Evolutionary conservation across 2,113 vertebrate genomes (phyloP).

Genomic region (Engystomops pustulosus): DNA sequence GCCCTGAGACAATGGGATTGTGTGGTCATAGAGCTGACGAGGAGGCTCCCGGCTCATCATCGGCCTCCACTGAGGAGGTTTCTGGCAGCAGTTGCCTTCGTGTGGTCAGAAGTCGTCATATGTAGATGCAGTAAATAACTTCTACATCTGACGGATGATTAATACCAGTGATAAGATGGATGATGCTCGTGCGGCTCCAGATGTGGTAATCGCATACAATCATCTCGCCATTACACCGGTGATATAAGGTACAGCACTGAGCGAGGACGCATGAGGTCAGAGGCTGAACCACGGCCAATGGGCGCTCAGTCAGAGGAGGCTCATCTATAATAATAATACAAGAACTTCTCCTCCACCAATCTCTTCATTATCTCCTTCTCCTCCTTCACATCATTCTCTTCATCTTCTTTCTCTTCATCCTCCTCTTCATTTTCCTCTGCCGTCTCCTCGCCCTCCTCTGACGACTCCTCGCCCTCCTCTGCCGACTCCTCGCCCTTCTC

Average conservation of each 20-base stretch:
- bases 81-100: not conserved
- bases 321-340: conserved; percentile 4
- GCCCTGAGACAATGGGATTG: not conserved
- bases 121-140: not conserved
- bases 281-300: not conserved
- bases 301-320: not conserved
- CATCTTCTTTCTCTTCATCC: not conserved
- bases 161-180: conserved; percentile 12
- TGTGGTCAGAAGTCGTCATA: not conserved
- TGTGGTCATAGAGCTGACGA: not conserved
- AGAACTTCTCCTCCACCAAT: not conserved
- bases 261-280: not conserved
- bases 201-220: not conserved
- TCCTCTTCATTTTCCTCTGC: not conserved
- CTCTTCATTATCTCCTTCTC: not conserved
- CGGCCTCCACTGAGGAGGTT: not conserved
- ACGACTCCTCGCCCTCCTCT: not conserved
- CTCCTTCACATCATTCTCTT: not conserved
- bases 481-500: too few species aligned
- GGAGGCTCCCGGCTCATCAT: not conserved
- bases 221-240: not conserved
- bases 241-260: not conserved
- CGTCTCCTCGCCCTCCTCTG: not conserved
- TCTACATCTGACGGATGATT: not conserved
- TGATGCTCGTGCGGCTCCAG: not conserved